Conservation (phyloP, 2,113 vertebrate genomes). For the Cavia porcellus region DNA sequence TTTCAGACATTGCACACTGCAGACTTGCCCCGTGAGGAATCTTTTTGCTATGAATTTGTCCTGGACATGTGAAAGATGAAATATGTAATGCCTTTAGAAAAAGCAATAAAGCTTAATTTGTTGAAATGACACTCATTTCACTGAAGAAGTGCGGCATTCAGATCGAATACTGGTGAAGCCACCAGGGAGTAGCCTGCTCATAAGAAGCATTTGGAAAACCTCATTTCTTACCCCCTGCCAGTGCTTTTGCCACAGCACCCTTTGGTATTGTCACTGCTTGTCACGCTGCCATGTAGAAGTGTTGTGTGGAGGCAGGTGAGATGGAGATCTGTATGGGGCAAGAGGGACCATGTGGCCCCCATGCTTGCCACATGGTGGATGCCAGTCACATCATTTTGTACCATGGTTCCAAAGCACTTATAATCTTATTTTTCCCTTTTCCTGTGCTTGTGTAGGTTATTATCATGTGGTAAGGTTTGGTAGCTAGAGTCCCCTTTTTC, state of each 20-base stretch:
- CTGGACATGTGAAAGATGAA: not conserved
- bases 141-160: not conserved
- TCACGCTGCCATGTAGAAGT: not conserved
- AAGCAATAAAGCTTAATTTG: slow-evolving; percentile 12
- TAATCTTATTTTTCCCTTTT: not conserved
- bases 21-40: not conserved
- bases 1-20: not conserved
- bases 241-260: not conserved
- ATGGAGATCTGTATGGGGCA: not conserved
- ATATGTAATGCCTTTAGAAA: slow-evolving; percentile 19
- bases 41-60: not conserved
- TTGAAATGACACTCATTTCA: not conserved
- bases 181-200: not conserved
- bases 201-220: not conserved
- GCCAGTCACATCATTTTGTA: not conserved
- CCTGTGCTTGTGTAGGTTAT: not conserved
- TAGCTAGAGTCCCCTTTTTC: not conserved
- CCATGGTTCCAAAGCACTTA: not conserved
- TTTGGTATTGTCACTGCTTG: not conserved
- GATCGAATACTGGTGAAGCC: not conserved
- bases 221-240: not conserved
- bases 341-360: not conserved
- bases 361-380: not conserved
- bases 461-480: not conserved
- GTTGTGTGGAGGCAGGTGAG: not conserved